Percentiles rank a stretch among this genome's conserved stretches.
phyloP scores from a whole-genome alignment of 1,140 invertebrate genomes.

The Camponotus vicinus region DNA sequence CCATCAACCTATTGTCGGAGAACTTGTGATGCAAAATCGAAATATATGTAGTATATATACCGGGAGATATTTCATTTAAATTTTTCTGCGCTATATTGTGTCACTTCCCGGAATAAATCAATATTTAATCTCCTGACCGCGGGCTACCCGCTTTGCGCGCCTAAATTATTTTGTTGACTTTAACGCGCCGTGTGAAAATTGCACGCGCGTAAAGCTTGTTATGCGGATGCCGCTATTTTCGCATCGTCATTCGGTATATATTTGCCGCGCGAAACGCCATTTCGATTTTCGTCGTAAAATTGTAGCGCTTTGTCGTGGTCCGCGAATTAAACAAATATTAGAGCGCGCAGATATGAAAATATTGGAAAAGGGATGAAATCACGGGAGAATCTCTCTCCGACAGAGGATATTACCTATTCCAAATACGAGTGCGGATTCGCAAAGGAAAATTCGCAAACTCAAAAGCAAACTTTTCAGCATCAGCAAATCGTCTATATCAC shows the following conservation, averaged over 20 bases:
- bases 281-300: slow-evolving; percentile 48
- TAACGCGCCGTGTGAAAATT: slow-evolving; percentile 50
- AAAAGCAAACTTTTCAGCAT: slow-evolving; percentile 6
- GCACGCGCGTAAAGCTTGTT: slow-evolving; percentile 55
- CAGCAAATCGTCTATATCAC: background rate
- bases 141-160: slow-evolving; percentile 43
- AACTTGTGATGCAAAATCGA: slow-evolving; percentile 6
- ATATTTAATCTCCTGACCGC: slow-evolving; percentile 52
- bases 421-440: background rate
- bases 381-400: background rate
- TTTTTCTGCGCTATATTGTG: background rate
- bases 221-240: slow-evolving; percentile 48
- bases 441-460: background rate
- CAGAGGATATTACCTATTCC: slow-evolving; percentile 5
- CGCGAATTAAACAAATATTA: slow-evolving; percentile 50
- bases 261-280: slow-evolving; percentile 33
- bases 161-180: slow-evolving; percentile 60
- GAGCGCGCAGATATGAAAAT: slow-evolving; percentile 39
- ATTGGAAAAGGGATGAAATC: slow-evolving; percentile 45
- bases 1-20: background rate
- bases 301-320: slow-evolving; percentile 27
- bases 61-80: slow-evolving; percentile 16
- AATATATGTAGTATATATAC: background rate
- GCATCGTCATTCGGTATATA: slow-evolving; percentile 50
- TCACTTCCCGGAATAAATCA: slow-evolving; percentile 46